Evolutionary conservation across 1,140 invertebrate genomes (phyloP).

Genomic region (Drosophila tani): DNA sequence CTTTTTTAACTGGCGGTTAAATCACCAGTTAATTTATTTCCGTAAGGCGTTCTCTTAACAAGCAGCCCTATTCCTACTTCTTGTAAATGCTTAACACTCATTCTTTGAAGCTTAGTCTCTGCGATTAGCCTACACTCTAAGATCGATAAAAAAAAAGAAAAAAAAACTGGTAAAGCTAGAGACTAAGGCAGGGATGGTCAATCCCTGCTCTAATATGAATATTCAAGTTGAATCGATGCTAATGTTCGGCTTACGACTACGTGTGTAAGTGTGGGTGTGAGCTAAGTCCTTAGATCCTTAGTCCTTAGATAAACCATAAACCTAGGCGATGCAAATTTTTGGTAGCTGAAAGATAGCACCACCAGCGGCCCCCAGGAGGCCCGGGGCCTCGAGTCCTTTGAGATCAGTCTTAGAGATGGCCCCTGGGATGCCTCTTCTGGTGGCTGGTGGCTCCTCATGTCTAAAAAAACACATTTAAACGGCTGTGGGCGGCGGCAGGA

Average conservation of each 20-base stretch:
- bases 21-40: constrained; percentile 6
- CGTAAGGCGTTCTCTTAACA: constrained; percentile 46
- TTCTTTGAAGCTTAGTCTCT: constrained; percentile 53
- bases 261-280: constrained; percentile 21
- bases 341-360: constrained; percentile 50
- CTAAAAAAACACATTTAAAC: constrained; percentile 49
- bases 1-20: constrained; percentile 12
- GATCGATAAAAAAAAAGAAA: constrained; percentile 16
- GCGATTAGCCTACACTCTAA: constrained; percentile 36
- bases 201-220: background rate
- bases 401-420: constrained; percentile 40
- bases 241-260: constrained; percentile 28
- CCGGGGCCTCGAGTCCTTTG: constrained; percentile 25
- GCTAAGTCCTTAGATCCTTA: constrained; percentile 28
- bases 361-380: constrained; percentile 3
- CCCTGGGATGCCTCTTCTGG: background rate
- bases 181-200: constrained; percentile 16
- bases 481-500: constrained; percentile 85
- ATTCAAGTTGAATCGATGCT: constrained; percentile 23
- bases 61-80: constrained; percentile 22
- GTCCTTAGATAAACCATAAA: constrained; percentile 16
- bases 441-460: background rate
- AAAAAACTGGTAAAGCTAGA: constrained; percentile 11
- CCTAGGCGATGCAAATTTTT: constrained; percentile 51
- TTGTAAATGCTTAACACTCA: constrained; percentile 44